Evolutionary conservation across 2,113 vertebrate genomes (phyloP).

Genomic region (Percopsis transmontana): DNA sequence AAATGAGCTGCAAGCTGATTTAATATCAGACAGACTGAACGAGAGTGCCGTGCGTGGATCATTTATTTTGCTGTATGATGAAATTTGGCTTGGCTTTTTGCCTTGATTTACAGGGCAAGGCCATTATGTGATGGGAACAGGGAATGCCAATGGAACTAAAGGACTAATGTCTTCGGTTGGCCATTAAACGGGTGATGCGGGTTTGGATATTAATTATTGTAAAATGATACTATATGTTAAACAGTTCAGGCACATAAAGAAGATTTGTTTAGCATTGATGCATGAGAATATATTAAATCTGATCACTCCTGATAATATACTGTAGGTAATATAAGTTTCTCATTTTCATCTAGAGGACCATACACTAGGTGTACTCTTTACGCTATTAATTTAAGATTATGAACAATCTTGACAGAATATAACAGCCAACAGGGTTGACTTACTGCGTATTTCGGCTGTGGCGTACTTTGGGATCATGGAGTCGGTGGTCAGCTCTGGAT

Average conservation of each 20-base stretch:
- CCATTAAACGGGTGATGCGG: conserved; percentile 14
- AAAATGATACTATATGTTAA: conserved; percentile 32
- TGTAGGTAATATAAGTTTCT: too few relatives aligned
- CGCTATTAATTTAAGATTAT: neutral
- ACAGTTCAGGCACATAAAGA: conserved; percentile 1
- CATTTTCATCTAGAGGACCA: too few relatives aligned
- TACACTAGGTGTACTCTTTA: too few relatives aligned
- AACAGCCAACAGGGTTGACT: conserved; percentile 76
- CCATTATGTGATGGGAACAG: conserved; percentile 20
- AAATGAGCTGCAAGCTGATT: conserved; percentile 28
- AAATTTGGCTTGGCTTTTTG: neutral
- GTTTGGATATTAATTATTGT: conserved; percentile 24
- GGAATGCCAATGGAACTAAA: conserved; percentile 7
- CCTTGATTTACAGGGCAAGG: conserved; percentile 38
- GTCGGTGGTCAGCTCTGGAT: conserved; percentile 97
- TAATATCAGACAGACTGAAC: conserved; percentile 24
- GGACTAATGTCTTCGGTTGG: conserved; percentile 9
- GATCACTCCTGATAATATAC: too few relatives aligned
- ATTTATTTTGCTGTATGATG: conserved; percentile 32
- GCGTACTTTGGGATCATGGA: conserved; percentile 99
- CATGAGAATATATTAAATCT: neutral
- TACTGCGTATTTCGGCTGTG: conserved; percentile 99
- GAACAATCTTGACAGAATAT: neutral
- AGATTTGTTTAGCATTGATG: conserved; percentile 10
- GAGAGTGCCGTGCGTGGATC: conserved; percentile 12